phyloP scores from a whole-genome alignment of 2,797 vertebrate species.

The Neosilurus hyrtlii region DNA sequence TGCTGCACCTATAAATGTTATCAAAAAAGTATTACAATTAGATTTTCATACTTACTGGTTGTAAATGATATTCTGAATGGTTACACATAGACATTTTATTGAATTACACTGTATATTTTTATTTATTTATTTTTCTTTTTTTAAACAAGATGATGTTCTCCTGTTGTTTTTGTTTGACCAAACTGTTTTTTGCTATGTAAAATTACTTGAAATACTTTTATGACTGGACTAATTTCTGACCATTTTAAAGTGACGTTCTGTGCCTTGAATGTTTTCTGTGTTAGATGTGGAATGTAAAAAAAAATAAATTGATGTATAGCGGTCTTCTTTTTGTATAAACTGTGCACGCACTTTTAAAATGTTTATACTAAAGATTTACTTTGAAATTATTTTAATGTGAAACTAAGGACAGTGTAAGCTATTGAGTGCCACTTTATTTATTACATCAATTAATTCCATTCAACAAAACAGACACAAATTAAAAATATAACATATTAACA shows the following conservation, averaged over 20 bases:
- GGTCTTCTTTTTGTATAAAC: constrained; percentile 76
- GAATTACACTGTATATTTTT: not conserved
- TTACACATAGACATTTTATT: constrained; percentile 38
- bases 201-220: constrained; percentile 87
- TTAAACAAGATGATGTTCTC: constrained; percentile 37
- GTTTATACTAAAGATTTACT: constrained; percentile 82
- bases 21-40: constrained; percentile 1
- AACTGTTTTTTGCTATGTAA: constrained; percentile 72
- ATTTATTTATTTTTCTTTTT: not conserved
- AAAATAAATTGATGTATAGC: constrained; percentile 77
- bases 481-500: constrained; percentile 3
- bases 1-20: constrained; percentile 21
- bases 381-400: constrained; percentile 72
- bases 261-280: constrained; percentile 85
- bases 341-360: constrained; percentile 72
- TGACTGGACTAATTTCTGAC: constrained; percentile 63
- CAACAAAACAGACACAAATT: constrained; percentile 17
- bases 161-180: constrained; percentile 46
- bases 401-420: constrained; percentile 61
- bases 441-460: constrained; percentile 32
- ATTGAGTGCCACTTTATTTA: constrained; percentile 45
- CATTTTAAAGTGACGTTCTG: constrained; percentile 83
- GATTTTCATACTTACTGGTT: constrained; percentile 32
- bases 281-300: constrained; percentile 77
- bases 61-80: constrained; percentile 32